phyloP scores from a whole-genome alignment of 2,113 vertebrate species.

The Carassius carassius region DNA sequence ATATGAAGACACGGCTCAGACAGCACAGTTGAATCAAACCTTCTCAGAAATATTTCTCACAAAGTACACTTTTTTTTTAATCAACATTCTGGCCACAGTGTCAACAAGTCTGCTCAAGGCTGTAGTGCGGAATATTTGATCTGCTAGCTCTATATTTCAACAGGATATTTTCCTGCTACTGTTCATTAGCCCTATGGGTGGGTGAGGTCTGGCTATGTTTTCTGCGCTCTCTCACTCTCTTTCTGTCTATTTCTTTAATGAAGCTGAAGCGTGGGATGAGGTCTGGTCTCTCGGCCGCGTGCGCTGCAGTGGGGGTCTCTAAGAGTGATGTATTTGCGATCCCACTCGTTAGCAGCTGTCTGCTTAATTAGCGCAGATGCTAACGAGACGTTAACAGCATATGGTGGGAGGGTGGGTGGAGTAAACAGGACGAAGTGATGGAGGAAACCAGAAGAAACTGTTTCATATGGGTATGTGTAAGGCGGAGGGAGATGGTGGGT shows the following conservation, averaged over 20 bases:
- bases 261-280: slow-evolving; percentile 78
- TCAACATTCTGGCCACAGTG: slow-evolving; percentile 19
- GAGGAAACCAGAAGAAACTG: slow-evolving; percentile 1
- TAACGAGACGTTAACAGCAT: slow-evolving; percentile 80
- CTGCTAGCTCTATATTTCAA: slow-evolving; percentile 12
- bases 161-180: slow-evolving; percentile 36
- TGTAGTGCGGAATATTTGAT: slow-evolving; percentile 31
- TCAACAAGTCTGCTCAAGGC: slow-evolving; percentile 31
- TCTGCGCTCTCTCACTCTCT: slow-evolving; percentile 1
- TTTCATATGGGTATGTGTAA: slow-evolving; percentile 7
- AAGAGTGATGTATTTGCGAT: slow-evolving; percentile 75
- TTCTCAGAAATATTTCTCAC: neutral
- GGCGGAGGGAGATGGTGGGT: slow-evolving; percentile 14
- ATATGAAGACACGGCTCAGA: neutral
- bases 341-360: slow-evolving; percentile 83
- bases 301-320: slow-evolving; percentile 71
- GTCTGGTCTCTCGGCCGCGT: slow-evolving; percentile 80
- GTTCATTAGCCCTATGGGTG: slow-evolving; percentile 42
- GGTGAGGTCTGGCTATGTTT: slow-evolving; percentile 30
- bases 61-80: neutral
- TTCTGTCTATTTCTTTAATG: slow-evolving; percentile 70
- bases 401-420: slow-evolving; percentile 71
- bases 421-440: slow-evolving; percentile 24
- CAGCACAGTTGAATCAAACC: slow-evolving; percentile 11
- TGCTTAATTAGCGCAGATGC: slow-evolving; percentile 86